Evolutionary conservation across 2,113 vertebrate species (phyloP).

Genomic region (Cervus canadensis): DNA sequence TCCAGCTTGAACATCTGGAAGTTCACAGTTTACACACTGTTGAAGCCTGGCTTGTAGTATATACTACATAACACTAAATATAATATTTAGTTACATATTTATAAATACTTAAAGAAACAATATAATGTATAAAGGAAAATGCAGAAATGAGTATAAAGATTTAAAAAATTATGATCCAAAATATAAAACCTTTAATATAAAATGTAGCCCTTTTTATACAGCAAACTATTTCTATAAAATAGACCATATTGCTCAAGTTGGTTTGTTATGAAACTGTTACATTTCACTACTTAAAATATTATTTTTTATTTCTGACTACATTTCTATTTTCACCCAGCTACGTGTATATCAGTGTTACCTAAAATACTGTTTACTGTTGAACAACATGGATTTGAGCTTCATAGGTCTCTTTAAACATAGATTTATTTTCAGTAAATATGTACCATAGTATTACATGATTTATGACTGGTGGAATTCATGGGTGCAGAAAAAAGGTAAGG

Average conservation of each 20-base stretch:
- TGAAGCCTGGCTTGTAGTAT: not conserved
- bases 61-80: not conserved
- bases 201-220: not conserved
- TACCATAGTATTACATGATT: not conserved
- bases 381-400: not conserved
- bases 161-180: not conserved
- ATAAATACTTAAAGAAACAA: not conserved
- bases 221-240: not conserved
- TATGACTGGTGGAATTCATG: not conserved
- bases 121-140: not conserved
- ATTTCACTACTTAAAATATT: not conserved
- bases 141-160: not conserved
- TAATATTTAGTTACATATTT: not conserved
- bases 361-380: not conserved
- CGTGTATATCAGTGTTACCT: not conserved
- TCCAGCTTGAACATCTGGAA: not conserved
- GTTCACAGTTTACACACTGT: not conserved
- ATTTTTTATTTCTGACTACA: not conserved
- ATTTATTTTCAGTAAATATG: not conserved
- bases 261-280: not conserved
- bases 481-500: not conserved
- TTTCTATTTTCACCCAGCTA: not conserved
- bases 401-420: not conserved
- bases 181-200: not conserved
- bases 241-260: not conserved